These are phyloP conservation scores for Drosophila navojoa DNA, from an alignment of 1,140 invertebrate genomes.

Conservation along the genomic window DNA sequence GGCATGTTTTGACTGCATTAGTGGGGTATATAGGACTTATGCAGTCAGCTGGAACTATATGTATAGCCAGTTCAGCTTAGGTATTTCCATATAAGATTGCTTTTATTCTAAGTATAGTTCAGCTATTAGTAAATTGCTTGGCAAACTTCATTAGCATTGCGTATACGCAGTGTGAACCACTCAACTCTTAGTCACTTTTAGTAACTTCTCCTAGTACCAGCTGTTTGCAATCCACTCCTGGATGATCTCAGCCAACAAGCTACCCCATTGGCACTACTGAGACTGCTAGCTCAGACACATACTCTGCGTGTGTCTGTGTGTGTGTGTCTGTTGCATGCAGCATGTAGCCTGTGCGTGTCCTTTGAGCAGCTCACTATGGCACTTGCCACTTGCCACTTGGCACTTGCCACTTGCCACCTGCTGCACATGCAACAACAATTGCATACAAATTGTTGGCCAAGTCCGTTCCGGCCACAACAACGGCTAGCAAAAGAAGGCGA, in stretches of 20 bases:
- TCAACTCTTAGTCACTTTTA: too few species aligned
- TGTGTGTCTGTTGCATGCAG: neutral
- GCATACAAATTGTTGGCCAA: constrained; percentile 32
- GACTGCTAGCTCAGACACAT: neutral
- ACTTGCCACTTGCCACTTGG: constrained; percentile 35
- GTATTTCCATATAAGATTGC: too few species aligned
- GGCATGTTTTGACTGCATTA: too few species aligned
- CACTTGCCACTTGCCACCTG: constrained; percentile 42
- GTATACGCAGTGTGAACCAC: too few species aligned
- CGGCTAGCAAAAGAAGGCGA: neutral
- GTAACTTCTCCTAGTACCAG: too few species aligned
- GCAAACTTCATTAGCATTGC: too few species aligned
- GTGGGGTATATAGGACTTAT: too few species aligned
- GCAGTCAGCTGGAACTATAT: too few species aligned
- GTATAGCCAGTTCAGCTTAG: too few species aligned
- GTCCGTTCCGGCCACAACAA: neutral
- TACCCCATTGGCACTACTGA: neutral
- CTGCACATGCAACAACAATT: constrained; percentile 26
- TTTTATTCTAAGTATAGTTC: too few species aligned
- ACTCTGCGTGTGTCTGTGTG: neutral
- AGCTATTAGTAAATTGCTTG: too few species aligned
- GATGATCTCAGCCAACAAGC: neutral
- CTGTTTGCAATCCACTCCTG: too few species aligned
- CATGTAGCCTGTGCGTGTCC: constrained; percentile 25
- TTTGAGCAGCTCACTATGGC: constrained; percentile 32